phyloP scores from a whole-genome alignment of 2,113 vertebrate genomes.

The Protomyctophum bolini region DNA sequence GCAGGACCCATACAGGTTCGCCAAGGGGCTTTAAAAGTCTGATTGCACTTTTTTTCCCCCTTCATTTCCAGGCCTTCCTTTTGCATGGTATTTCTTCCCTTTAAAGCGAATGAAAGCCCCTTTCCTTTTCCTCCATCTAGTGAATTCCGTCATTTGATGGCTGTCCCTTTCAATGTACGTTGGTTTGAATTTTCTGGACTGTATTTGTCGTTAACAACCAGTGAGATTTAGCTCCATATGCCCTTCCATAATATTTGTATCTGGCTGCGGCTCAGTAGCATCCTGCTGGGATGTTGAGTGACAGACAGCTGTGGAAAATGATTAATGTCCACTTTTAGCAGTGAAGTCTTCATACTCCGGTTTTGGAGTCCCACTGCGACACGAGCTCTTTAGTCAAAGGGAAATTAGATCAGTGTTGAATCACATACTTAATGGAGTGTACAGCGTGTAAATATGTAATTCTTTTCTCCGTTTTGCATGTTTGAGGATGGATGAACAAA shows the following conservation, averaged over 20 bases:
- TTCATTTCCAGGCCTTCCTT: slow-evolving; percentile 6
- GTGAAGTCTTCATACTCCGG: background rate
- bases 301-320: slow-evolving; percentile 31
- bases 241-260: slow-evolving; percentile 3
- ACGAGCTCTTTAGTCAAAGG: background rate
- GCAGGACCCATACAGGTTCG: slow-evolving; percentile 26
- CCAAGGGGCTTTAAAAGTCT: slow-evolving; percentile 27
- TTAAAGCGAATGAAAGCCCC: background rate
- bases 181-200: slow-evolving; percentile 8
- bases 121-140: background rate
- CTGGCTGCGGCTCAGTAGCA: slow-evolving; percentile 11
- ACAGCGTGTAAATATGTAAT: background rate
- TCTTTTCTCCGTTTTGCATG: background rate
- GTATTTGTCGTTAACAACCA: slow-evolving; percentile 6
- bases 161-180: slow-evolving; percentile 24
- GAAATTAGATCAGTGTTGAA: background rate
- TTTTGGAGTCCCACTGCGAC: background rate
- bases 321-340: slow-evolving; percentile 12
- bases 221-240: slow-evolving; percentile 6
- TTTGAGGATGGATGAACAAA: too few relatives aligned
- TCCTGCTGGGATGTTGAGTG: slow-evolving; percentile 30
- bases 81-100: background rate
- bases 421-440: background rate
- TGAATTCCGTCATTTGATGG: slow-evolving; percentile 12
- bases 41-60: background rate